Conservation (phyloP, 2,797 vertebrate species). For the Eidolon dupreanum region DNA sequence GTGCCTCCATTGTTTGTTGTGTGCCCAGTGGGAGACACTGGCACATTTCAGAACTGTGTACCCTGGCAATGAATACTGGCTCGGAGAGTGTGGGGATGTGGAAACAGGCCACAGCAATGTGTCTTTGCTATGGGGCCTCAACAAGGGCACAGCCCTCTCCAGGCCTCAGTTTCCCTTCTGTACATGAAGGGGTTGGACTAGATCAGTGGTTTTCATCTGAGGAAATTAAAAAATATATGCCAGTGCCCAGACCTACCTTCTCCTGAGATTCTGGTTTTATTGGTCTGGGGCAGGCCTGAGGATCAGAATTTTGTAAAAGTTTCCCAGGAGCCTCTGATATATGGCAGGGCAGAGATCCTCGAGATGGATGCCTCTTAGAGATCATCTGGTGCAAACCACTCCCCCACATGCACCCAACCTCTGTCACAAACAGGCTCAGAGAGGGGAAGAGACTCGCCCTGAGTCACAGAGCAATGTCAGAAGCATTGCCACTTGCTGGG, state of each 20-base stretch:
- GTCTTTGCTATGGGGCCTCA: background rate
- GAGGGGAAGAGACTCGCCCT: background rate
- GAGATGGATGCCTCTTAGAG: background rate
- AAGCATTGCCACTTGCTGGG: background rate
- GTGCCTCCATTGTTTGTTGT: background rate
- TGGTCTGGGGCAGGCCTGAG: background rate
- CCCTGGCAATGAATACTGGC: background rate
- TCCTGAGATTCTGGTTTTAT: background rate
- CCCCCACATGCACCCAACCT: accelerated
- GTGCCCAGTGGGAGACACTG: background rate
- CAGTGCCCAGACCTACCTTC: background rate
- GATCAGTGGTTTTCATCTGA: background rate
- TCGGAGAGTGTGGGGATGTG: accelerated
- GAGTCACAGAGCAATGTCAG: background rate
- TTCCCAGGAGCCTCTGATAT: background rate
- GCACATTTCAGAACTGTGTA: background rate
- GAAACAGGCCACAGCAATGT: accelerated
- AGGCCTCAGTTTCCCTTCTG: background rate
- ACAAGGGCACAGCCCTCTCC: background rate
- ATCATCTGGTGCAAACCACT: background rate
- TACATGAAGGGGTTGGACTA: background rate
- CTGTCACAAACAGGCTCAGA: background rate
- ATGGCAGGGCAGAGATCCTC: background rate
- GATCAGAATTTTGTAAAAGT: background rate
- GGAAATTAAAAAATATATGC: background rate